phyloP scores from a whole-genome alignment of 2,113 vertebrate genomes.

The Empidonax alnorum region DNA sequence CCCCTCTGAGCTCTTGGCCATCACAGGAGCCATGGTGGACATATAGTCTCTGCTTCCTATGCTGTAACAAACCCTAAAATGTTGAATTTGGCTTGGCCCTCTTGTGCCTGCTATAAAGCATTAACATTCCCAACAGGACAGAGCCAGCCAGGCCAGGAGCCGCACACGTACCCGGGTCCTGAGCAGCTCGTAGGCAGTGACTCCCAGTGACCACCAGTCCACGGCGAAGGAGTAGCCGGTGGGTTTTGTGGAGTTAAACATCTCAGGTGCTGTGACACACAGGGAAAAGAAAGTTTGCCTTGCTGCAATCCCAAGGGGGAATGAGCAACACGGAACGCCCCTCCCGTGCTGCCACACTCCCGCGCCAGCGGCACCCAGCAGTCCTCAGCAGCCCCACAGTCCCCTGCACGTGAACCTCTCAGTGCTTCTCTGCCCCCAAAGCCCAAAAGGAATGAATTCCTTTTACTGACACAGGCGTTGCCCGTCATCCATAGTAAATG shows the following conservation, averaged over 20 bases:
- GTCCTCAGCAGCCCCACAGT: fast-evolving
- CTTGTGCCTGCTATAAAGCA: background rate
- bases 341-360: fast-evolving
- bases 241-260: slow-evolving; percentile 86
- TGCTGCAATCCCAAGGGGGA: background rate
- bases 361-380: background rate
- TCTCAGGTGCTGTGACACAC: slow-evolving; percentile 88
- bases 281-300: background rate
- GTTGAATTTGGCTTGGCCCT: background rate
- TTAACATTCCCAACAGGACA: background rate
- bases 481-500: background rate
- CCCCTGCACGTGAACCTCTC: background rate
- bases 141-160: background rate
- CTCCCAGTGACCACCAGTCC: slow-evolving; percentile 83
- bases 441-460: background rate
- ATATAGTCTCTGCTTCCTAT: background rate
- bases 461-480: background rate
- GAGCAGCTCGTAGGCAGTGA: slow-evolving; percentile 94
- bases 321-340: background rate
- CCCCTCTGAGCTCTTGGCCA: background rate
- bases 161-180: slow-evolving; percentile 82
- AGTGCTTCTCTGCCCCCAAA: background rate
- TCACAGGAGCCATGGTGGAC: background rate
- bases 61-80: background rate
- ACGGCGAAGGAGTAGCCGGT: slow-evolving; percentile 88